Base-by-base conservation (phyloP, 2,113 vertebrate species). In the Pelusios castaneus region DNA sequence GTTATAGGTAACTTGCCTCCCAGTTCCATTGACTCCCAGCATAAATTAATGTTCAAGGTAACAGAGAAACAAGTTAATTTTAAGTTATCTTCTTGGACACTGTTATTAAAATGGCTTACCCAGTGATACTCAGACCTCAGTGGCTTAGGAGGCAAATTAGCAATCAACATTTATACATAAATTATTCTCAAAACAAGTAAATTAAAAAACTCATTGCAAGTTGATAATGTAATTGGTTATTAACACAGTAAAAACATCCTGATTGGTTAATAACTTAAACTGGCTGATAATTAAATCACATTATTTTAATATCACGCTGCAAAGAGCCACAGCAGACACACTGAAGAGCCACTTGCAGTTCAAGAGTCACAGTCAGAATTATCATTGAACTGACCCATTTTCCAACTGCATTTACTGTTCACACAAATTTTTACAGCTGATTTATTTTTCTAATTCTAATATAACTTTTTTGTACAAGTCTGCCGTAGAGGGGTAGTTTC, bases 1-100 rank as follows among this genome's bases (percentile, higher is more conserved):
- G 6, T 1, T 10, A 58, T 16, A 58, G 49, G 34, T 87, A 79
- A 70, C 77, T 56, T 95, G 24, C 13, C 5, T 83, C 76, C 88
- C 70, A 75, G 8, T 41, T 54, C n/a, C 31, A 29, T 25, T 91
- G 27, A 70, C 45, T 75, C 56, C 75, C 29, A 51, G 0, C 70
- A 82, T 4, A 60, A 60, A 88, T 92, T 73, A 43, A 38, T 80
- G 1, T 49, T 29, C 5, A 9, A 19, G 49, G 76, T 77, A 87
- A 86, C 5, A 21, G 80, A 56, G 1, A 27, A 24, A 17, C 2
- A 55, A 70, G 0, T 1, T 2, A 80, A 55, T 8, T 87, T 1
- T 6, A 84, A 84, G 5, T 82, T 17, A 3, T 86, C 63, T 82
- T 82, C 2, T 92, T 55, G 76, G 16, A 78, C 77, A 13, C 3